Conservation (phyloP, 2,888 invertebrate species). For the Lycaena phlaeas region DNA sequence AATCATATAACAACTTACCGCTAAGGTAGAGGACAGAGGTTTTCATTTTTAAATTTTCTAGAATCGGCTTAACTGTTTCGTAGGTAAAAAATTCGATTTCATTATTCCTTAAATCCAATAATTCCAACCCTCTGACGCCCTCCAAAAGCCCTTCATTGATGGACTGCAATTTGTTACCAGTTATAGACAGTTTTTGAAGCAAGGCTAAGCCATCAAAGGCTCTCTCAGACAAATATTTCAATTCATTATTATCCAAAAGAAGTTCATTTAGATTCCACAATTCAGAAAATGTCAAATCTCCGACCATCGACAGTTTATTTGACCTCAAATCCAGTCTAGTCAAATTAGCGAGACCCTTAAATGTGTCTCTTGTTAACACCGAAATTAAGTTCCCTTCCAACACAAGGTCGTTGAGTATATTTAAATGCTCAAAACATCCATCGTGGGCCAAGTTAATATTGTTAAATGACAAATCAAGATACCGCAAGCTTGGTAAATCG, state of each 20-base stretch:
- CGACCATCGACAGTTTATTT: slow-evolving; percentile 84
- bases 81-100: slow-evolving; percentile 82
- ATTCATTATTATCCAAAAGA: slow-evolving; percentile 79
- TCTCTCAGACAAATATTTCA: slow-evolving; percentile 81
- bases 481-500: slow-evolving; percentile 79
- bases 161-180: slow-evolving; percentile 82
- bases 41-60: slow-evolving; percentile 79
- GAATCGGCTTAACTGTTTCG: slow-evolving; percentile 82
- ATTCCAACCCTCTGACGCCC: slow-evolving; percentile 80
- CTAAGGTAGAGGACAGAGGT: slow-evolving; percentile 59
- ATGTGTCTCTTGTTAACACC: slow-evolving; percentile 83
- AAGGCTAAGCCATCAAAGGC: slow-evolving; percentile 84
- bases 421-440: slow-evolving; percentile 83
- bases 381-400: slow-evolving; percentile 83
- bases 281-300: slow-evolving; percentile 85
- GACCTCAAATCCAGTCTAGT: slow-evolving; percentile 81
- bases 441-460: slow-evolving; percentile 88
- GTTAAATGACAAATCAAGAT: slow-evolving; percentile 89
- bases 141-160: slow-evolving; percentile 82
- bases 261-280: slow-evolving; percentile 82
- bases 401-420: slow-evolving; percentile 83
- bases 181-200: slow-evolving; percentile 81
- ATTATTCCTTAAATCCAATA: slow-evolving; percentile 86
- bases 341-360: slow-evolving; percentile 81
- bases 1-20: slow-evolving; percentile 39